These are phyloP conservation scores for Ptychochromis oligacanthus DNA, from an alignment of 2,113 vertebrate species.

Conservation along the genomic window DNA sequence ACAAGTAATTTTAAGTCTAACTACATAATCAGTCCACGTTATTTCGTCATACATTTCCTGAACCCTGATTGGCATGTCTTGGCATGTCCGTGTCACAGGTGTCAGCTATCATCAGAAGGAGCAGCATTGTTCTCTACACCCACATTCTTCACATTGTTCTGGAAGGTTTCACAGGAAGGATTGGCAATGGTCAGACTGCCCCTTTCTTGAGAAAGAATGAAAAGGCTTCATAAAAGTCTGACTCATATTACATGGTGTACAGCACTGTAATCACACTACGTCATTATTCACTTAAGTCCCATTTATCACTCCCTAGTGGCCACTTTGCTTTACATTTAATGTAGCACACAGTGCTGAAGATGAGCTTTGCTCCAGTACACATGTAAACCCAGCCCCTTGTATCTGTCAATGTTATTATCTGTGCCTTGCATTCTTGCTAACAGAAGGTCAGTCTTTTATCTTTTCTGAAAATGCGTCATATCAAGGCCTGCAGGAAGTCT, in stretches of 20 bases:
- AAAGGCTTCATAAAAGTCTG: background rate
- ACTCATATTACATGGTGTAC: slow-evolving; percentile 3
- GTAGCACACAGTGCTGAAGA: background rate
- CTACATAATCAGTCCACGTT: background rate
- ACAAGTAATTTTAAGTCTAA: background rate
- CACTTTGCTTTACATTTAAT: slow-evolving; percentile 15
- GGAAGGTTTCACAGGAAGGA: background rate
- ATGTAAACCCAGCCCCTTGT: background rate
- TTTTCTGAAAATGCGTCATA: background rate
- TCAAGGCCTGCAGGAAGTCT: slow-evolving; percentile 1
- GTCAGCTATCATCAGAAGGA: slow-evolving; percentile 23
- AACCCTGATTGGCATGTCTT: slow-evolving; percentile 16
- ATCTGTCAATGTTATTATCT: background rate
- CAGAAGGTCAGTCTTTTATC: background rate
- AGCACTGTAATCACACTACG: slow-evolving; percentile 12
- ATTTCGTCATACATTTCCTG: background rate
- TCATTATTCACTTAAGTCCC: slow-evolving; percentile 13
- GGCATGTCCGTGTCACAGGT: slow-evolving; percentile 28
- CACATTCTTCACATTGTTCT: slow-evolving; percentile 64
- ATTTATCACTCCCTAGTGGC: slow-evolving; percentile 20
- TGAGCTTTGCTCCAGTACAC: background rate
- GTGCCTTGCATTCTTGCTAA: background rate
- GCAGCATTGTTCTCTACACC: slow-evolving; percentile 17
- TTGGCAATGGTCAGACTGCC: background rate
- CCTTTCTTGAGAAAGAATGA: background rate